Evolutionary conservation across 2,888 invertebrate species (phyloP).

Genomic region (Steinernema hermaphroditum): DNA sequence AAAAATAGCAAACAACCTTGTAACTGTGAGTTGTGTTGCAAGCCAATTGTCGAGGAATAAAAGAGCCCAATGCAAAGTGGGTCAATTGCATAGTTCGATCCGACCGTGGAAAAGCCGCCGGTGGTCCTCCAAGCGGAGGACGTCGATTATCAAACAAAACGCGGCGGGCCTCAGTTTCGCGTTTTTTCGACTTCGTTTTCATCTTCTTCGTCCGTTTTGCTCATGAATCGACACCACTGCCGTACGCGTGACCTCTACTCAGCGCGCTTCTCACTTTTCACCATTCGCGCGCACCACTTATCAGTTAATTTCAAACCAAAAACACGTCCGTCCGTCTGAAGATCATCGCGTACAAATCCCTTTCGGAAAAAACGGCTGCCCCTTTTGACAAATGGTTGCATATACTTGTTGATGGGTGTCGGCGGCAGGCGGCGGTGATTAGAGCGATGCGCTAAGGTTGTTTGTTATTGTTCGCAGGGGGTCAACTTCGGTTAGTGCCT

Average conservation of each 20-base stretch:
- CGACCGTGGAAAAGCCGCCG: no score
- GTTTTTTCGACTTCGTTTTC: neutral
- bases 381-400: neutral
- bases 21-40: neutral
- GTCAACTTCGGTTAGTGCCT: constrained; percentile 16
- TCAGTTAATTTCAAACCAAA: constrained; percentile 15
- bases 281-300: neutral
- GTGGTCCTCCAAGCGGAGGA: no score
- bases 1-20: neutral
- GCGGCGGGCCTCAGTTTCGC: constrained; percentile 18
- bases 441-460: neutral
- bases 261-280: constrained; percentile 11
- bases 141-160: constrained; percentile 17
- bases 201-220: neutral
- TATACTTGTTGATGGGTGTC: neutral
- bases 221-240: constrained; percentile 16
- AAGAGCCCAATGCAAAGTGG: neutral
- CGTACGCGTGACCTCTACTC: neutral
- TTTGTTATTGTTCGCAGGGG: constrained; percentile 27
- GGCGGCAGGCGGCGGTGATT: no score
- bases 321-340: neutral
- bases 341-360: constrained; percentile 4
- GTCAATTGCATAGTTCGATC: no score
- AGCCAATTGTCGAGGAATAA: neutral
- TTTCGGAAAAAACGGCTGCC: constrained; percentile 21